Percentiles rank a stretch among this genome's conserved stretches.
Evolutionary conservation across 1,140 invertebrate species (phyloP).

Genomic region (Riptortus pedestris): DNA sequence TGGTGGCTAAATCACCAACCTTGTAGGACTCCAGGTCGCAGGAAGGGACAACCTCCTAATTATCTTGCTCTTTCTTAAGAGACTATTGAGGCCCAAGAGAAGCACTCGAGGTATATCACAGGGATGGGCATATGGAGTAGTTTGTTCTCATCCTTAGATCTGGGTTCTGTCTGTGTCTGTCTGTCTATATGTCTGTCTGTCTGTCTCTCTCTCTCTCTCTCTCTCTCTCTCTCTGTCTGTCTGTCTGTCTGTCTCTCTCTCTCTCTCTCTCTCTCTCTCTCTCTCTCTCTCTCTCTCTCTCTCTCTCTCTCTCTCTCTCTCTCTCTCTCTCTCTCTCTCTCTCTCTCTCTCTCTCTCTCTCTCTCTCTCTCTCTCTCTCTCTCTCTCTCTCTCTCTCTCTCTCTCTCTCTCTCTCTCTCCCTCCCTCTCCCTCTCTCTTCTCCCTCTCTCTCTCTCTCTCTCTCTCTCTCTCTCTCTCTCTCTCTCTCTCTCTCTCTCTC

Average conservation of each 20-base stretch:
- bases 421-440: slow-evolving; percentile 18
- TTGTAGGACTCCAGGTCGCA: too few relatives aligned
- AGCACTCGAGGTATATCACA: too few relatives aligned
- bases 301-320: slow-evolving; percentile 21
- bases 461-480: slow-evolving; percentile 5
- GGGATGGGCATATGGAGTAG: too few relatives aligned
- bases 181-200: too few relatives aligned
- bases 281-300: slow-evolving; percentile 21
- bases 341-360: slow-evolving; percentile 21
- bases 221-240: slow-evolving; percentile 19
- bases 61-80: too few relatives aligned
- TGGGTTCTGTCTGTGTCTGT: too few relatives aligned
- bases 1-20: too few relatives aligned
- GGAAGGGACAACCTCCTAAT: too few relatives aligned
- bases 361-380: slow-evolving; percentile 20
- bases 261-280: slow-evolving; percentile 21
- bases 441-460: slow-evolving; percentile 17
- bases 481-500: slow-evolving; percentile 2
- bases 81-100: too few relatives aligned
- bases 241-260: slow-evolving; percentile 18
- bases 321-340: slow-evolving; percentile 21
- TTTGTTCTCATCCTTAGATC: not conserved
- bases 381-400: slow-evolving; percentile 21
- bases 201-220: slow-evolving; percentile 19
- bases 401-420: slow-evolving; percentile 19